Conservation (phyloP, 2,113 vertebrate species). For the Prochilodus magdalenae region DNA sequence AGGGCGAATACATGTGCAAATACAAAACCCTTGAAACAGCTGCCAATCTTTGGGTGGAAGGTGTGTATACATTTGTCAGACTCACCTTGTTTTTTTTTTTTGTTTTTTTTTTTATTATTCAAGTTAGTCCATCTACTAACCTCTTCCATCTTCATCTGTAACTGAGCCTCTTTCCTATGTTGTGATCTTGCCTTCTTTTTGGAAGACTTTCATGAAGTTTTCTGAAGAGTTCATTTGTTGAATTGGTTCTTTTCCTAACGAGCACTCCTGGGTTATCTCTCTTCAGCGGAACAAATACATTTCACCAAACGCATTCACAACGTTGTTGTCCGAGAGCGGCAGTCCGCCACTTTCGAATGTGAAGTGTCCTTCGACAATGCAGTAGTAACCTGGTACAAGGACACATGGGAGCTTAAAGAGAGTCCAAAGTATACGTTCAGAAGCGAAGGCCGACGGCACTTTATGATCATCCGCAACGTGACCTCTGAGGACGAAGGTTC, state of each 20-base stretch:
- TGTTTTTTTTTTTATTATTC: constrained; percentile 11
- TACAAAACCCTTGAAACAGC: constrained; percentile 88
- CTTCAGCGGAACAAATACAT: constrained; percentile 96
- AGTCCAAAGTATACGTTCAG: constrained; percentile 96
- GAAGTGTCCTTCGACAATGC: constrained; percentile 98
- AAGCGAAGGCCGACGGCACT: constrained; percentile 94
- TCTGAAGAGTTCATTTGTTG: neutral
- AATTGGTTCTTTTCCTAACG: constrained; percentile 54
- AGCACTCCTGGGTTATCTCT: constrained; percentile 71
- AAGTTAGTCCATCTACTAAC: constrained; percentile 67
- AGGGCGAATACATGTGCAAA: constrained; percentile 89
- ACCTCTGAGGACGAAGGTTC: constrained; percentile 96
- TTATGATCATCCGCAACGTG: constrained; percentile 98
- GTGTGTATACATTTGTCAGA: constrained; percentile 73
- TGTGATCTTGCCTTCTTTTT: neutral
- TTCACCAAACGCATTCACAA: constrained; percentile 99
- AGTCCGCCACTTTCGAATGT: constrained; percentile 95
- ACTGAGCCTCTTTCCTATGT: neutral
- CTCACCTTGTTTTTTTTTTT: no score
- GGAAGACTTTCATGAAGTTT: neutral
- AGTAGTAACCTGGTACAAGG: constrained; percentile 98
- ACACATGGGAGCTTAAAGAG: constrained; percentile 90
- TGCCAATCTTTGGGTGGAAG: constrained; percentile 92
- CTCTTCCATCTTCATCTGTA: constrained; percentile 68
- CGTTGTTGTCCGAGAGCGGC: constrained; percentile 93